Evolutionary conservation across 2,888 invertebrate genomes (phyloP).

Genomic region (Pyrochroa serraticornis): DNA sequence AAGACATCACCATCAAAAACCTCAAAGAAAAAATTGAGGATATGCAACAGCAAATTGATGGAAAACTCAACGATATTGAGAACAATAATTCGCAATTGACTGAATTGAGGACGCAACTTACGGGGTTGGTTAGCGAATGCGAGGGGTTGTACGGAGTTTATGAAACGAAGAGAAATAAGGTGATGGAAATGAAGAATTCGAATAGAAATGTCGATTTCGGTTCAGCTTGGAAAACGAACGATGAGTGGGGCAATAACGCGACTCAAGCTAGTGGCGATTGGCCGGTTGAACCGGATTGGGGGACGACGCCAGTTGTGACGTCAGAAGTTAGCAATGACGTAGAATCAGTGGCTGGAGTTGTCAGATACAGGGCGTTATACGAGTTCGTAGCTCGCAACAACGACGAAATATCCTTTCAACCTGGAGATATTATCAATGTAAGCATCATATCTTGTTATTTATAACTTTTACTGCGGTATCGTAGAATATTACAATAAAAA

Average conservation of each 20-base stretch:
- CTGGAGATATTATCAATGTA: conserved; percentile 90
- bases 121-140: conserved; percentile 71
- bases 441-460: too few species aligned
- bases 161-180: conserved; percentile 67
- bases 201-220: conserved; percentile 53
- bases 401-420: conserved; percentile 92
- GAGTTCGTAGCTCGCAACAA: conserved; percentile 90
- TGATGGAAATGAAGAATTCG: conserved; percentile 57
- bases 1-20: conserved; percentile 68
- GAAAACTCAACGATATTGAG: conserved; percentile 81
- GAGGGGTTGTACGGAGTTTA: conserved; percentile 71
- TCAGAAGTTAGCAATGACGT: conserved; percentile 40
- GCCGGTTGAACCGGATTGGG: conserved; percentile 57
- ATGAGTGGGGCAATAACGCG: conserved; percentile 57
- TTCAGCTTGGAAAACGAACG: conserved; percentile 64
- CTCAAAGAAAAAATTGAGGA: conserved; percentile 73
- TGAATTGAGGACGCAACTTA: conserved; percentile 73
- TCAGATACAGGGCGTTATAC: conserved; percentile 88
- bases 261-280: conserved; percentile 54
- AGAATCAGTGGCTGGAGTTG: conserved; percentile 53
- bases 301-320: conserved; percentile 39
- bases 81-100: conserved; percentile 77
- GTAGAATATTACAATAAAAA: too few species aligned
- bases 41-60: conserved; percentile 77
- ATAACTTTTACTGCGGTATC: too few species aligned